Evolutionary conservation across 2,797 vertebrate species (phyloP), one percentile per base, ranked within the genome.

Genomic region (Podarcis siculus): DNA sequence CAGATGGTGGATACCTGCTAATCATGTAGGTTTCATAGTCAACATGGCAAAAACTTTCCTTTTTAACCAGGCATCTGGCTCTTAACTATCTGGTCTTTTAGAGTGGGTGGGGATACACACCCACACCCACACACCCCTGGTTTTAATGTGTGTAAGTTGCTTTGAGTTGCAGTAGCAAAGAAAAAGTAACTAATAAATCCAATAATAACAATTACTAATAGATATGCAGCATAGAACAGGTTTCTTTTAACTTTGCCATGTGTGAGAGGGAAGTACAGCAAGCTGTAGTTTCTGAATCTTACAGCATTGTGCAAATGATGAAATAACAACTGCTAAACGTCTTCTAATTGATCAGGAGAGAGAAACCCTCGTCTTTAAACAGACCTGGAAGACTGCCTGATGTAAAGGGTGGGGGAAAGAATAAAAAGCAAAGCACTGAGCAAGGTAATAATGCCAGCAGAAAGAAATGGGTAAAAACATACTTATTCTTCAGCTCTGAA

Each of bases 401-500:
- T 0, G 64, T 9, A 45, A 17, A 66, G 0, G 27, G n/a, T 69
- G 82, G 83, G 15, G 3, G 76, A 2, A 72, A 0, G 0, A 21
- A 35, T 5, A 32, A 15, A 19, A n/a, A 71, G 2, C 7, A 64
- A 0, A 0, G 5, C 61, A 0, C 13, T 72, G 77, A 86, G 4
- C 79, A 72, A 55, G 79, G 89, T 69, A 2, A 45, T 25, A 78
- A 73, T 2, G 1, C 19, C 7, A 37, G 12, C 19, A 30, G 23
- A 82, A 35, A 45, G 23, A 45, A 75, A 67, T 15, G 8, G 27
- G 23, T 5, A 12, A 49, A 84, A 87, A 92, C 98, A 94, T 97
- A 99, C 98, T 99, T 99, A 97, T 98, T 98, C 97, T 98, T 99
- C 93, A 99, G 97, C 96, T 99, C 99, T 92, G 99, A 99, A 87